Base-by-base conservation (phyloP, 2,888 invertebrate genomes). In the Aethes cnicana region DNA sequence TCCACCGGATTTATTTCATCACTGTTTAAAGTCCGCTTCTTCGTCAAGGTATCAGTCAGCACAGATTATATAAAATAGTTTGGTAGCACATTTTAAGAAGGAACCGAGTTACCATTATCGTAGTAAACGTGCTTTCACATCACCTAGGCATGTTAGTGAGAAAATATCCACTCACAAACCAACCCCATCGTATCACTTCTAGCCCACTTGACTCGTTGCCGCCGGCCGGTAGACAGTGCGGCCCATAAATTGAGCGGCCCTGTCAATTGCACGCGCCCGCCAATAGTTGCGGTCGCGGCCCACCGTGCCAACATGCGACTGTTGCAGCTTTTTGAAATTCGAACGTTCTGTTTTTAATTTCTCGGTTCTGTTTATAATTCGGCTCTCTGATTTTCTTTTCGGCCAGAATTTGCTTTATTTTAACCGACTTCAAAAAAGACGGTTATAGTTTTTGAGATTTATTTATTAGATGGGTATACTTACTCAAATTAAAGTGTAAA, bases 191-290 rank as follows among this genome's bases (percentile, higher is more conserved):
- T 6, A 18, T 17, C 69, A 46, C 53, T 58, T 77, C 74, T 41
- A 77, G 69, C 2, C 0, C 0, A 0, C 4, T 14, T 18, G 36
- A 28, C 36, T 62, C 48, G 16, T 46, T 33, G 57, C 50, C 47
- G 43, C 56, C 53, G 61, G 67, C 69, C 72, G 75, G 82, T 81
- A 87, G 87, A 88, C 88, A 86, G 80, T 81, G 80, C 65, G 83
- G 82, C 72, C 88, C 81, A 89, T 89, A 89, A 89, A 88, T 88
- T 89, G 89, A 89, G 87, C 84, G 66, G 77, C 78, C 69, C 87
- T 88, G 89, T 88, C 89, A 89, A 89, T 88, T 87, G 89, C 89
- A 89, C 73, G 69, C 85, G 87, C 72, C 66, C 78, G 70, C 88
- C 88, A 81, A 88, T 89, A 88, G 88, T 84, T 88, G 88, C 83